These are phyloP conservation scores for Rhinoderma darwinii DNA, from an alignment of 2,113 vertebrate species.

Conservation along the genomic window DNA sequence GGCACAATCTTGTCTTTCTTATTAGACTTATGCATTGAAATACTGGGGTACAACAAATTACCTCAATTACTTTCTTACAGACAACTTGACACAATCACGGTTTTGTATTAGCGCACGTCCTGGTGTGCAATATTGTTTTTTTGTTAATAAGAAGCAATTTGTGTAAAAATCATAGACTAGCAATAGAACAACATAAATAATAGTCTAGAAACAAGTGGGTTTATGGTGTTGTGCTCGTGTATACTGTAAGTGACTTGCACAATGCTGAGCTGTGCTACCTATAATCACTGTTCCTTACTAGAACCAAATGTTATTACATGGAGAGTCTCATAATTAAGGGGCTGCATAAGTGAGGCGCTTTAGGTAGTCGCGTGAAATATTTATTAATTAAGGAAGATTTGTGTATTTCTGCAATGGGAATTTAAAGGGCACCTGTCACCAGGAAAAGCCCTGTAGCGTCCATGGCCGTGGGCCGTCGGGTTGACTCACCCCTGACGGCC, in stretches of 20 bases:
- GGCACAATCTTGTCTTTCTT: neutral
- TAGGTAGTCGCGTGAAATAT: neutral
- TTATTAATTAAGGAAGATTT: neutral
- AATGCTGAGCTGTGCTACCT: neutral
- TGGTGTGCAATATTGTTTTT: neutral
- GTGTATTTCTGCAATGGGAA: neutral
- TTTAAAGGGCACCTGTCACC: neutral
- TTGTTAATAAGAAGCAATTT: neutral
- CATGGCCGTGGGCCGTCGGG: too few relatives aligned
- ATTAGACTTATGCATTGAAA: slow-evolving; percentile 32
- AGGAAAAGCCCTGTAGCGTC: too few relatives aligned
- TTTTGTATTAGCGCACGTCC: neutral
- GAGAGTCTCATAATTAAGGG: neutral
- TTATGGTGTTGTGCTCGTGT: neutral
- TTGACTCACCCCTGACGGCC: too few relatives aligned
- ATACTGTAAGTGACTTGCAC: neutral
- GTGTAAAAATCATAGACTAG: neutral
- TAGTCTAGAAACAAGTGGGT: neutral
- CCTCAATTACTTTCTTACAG: slow-evolving; percentile 21
- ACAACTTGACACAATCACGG: neutral
- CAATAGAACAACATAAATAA: neutral
- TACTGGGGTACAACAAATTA: neutral
- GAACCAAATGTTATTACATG: neutral
- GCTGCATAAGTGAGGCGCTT: neutral
- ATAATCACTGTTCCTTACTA: neutral